A percentile compares a stretch with the other conserved stretches of the same genome.
Evolutionary conservation across 92 coral and sea anemone species (phyloP).

Genomic region (Nematostella vectensis): DNA sequence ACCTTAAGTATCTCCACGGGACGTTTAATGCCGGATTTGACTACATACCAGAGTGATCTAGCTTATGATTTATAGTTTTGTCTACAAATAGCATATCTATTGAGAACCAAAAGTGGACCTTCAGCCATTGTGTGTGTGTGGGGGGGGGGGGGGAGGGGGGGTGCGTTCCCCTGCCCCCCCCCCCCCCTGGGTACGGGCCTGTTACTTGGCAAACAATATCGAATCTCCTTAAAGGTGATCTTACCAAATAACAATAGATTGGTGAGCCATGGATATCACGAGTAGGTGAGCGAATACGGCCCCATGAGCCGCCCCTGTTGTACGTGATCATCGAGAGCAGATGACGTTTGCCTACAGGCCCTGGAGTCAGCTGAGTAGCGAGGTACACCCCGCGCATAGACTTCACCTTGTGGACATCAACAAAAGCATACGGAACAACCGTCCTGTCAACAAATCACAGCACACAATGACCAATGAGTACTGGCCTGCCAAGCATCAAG

Average conservation of each 20-base stretch:
- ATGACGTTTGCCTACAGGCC: constrained; percentile 90
- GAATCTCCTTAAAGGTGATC: too few relatives aligned
- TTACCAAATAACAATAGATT: constrained; percentile 59
- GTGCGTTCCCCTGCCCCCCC: too few relatives aligned
- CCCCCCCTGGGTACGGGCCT: too few relatives aligned
- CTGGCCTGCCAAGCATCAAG: background rate
- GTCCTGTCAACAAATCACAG: constrained; percentile 31
- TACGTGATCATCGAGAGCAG: constrained; percentile 72
- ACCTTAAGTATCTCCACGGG: too few relatives aligned
- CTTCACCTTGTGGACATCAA: constrained; percentile 62
- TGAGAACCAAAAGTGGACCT: too few relatives aligned
- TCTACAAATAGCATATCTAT: too few relatives aligned
- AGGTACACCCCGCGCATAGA: constrained; percentile 68
- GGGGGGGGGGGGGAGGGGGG: too few relatives aligned
- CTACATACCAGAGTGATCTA: too few relatives aligned
- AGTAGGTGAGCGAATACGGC: constrained; percentile 62
- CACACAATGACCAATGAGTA: background rate
- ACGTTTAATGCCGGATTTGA: too few relatives aligned
- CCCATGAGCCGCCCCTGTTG: constrained; percentile 87
- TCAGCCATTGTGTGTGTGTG: too few relatives aligned
- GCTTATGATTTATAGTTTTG: too few relatives aligned
- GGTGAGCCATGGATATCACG: constrained; percentile 43
- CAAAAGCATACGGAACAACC: constrained; percentile 76
- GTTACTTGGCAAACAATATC: too few relatives aligned
- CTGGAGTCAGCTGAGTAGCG: constrained; percentile 94